Evolutionary conservation across 2,113 vertebrate species (phyloP), one percentile per base, ranked within the genome.

Genomic region (Bucco capensis): DNA sequence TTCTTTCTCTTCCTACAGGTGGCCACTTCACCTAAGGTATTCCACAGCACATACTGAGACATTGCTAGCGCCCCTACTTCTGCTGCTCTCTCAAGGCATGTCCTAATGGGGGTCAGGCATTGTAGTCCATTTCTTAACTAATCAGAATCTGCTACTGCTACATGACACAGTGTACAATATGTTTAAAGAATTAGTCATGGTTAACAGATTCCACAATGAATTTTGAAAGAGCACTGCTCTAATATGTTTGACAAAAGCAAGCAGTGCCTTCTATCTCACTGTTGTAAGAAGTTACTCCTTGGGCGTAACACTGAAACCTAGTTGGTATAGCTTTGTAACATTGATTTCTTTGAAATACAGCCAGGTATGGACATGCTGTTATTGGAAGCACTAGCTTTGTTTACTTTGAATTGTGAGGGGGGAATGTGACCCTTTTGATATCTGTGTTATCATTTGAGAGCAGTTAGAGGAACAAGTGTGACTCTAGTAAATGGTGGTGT

Each of bases 111-210:
- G 6, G 44, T 77, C 60, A 54, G 46, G 47, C 54, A 66, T 0
- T 4, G 33, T 9, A 19, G 15, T 69, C 14, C 3, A 0, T 58
- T 61, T 82, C 38, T 80, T 67, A 83, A 10, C 54, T 72, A 47
- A 60, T 18, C 25, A 38, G 9, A 58, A 38, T 44, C 46, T 49
- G 6, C 56, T 10, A 16, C 17, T 44, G 35, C 30, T 27, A 11
- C 31, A 0, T 24, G 27, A 75, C 75, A 27, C 21, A 0, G 3
- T 3, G 11, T 58, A 14, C 33, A 35, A 2, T 4, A 0, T 6
- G 14, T 22, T 49, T 33, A 56, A 38, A n/a, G n/a, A 88, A 31
- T 38, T 89, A 46, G 12, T 60, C 49, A 30, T 40, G 40, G 23
- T 42, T 75, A 53, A 7, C 47, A 30, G n/a, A 67, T 65, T 47